phyloP scores from a whole-genome alignment of 1,140 invertebrate genomes.

The Pteromalus puparum region DNA sequence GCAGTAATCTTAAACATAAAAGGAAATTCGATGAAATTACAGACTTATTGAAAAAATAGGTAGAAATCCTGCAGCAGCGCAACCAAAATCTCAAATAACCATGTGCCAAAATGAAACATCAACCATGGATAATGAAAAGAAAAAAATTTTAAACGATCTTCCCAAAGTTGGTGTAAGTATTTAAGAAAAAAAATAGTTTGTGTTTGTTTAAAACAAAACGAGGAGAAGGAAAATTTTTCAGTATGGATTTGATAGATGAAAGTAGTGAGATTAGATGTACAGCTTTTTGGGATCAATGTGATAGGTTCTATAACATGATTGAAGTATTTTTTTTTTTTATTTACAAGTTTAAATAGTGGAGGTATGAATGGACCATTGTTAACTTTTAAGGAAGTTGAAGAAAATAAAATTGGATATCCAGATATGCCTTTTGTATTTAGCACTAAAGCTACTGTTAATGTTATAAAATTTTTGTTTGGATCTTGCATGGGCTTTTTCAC shows the following conservation, averaged over 20 bases:
- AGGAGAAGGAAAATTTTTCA: constrained; percentile 89
- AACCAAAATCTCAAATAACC: constrained; percentile 15
- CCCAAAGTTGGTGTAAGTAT: constrained; percentile 62
- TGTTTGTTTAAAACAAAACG: constrained; percentile 9
- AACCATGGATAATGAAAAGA: constrained; percentile 50
- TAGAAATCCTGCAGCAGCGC: constrained; percentile 4
- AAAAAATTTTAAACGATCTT: constrained; percentile 53
- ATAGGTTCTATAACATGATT: constrained; percentile 93
- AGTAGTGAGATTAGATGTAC: constrained; percentile 96
- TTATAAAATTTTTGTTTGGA: constrained; percentile 81
- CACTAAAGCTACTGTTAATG: constrained; percentile 81
- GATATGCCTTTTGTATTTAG: constrained; percentile 89
- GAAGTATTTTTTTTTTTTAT: constrained; percentile 79
- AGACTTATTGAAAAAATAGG: constrained; percentile 72
- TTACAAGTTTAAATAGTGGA: constrained; percentile 55
- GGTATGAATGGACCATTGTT: constrained; percentile 75
- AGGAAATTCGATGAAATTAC: constrained; percentile 80
- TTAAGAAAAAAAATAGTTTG: not conserved
- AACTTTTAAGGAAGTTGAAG: constrained; percentile 83
- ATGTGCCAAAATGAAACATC: constrained; percentile 40
- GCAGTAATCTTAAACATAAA: constrained; percentile 73
- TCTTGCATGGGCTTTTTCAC: no score
- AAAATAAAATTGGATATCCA: constrained; percentile 78
- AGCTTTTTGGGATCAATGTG: constrained; percentile 92
- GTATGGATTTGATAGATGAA: constrained; percentile 94